These are phyloP conservation scores for Diceros bicornis DNA, from an alignment of 2,797 vertebrate species.

Conservation along the genomic window DNA sequence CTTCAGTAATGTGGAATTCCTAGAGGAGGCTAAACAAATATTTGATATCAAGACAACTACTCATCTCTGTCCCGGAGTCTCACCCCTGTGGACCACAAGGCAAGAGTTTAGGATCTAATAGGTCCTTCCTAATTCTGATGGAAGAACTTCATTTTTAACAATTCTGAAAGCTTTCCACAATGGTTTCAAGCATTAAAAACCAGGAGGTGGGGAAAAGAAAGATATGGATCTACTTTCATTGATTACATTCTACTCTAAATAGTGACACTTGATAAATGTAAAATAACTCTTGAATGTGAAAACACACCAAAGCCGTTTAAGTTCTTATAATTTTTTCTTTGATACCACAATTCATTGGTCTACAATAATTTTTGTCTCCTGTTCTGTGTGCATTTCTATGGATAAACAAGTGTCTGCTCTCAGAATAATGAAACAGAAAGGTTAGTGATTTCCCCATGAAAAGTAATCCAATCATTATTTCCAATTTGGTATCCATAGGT, in stretches of 20 bases:
- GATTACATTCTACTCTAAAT: conserved; percentile 77
- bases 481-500: not conserved
- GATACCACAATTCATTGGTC: not conserved
- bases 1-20: conserved; percentile 67
- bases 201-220: conserved; percentile 63
- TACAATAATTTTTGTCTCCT: not conserved
- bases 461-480: not conserved
- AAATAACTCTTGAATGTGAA: not conserved
- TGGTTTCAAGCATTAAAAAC: conserved; percentile 3
- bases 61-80: conserved; percentile 65
- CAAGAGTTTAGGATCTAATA: not conserved
- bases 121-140: not conserved
- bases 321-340: conserved; percentile 11
- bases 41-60: conserved; percentile 78
- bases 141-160: conserved; percentile 77
- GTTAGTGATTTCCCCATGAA: not conserved
- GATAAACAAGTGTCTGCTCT: not conserved
- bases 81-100: conserved; percentile 30
- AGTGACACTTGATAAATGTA: not conserved
- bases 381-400: not conserved
- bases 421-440: not conserved
- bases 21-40: conserved; percentile 75
- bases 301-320: not conserved
- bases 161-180: conserved; percentile 47
- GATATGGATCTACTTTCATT: conserved; percentile 29